A percentile compares a stretch with the other conserved stretches of the same genome.
Evolutionary conservation across 2,797 vertebrate genomes (phyloP).

Genomic region (Muscicapa comitata): DNA sequence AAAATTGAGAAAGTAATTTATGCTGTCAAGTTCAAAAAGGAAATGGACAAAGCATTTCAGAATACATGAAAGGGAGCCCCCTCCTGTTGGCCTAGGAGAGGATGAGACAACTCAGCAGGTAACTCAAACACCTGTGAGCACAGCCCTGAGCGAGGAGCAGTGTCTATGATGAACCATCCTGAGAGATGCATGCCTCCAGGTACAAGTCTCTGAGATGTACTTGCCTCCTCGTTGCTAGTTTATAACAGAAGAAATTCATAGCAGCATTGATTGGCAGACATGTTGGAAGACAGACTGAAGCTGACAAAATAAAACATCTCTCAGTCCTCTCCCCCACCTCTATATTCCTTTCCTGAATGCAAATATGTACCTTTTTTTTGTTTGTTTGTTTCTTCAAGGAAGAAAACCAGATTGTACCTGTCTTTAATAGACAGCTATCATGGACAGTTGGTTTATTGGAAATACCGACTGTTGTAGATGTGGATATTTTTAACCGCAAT

Average conservation of each 20-base stretch:
- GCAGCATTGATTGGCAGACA: not conserved
- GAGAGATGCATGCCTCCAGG: not conserved
- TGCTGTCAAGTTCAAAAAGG: slow-evolving; percentile 2
- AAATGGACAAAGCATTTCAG: not conserved
- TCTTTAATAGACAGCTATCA: not conserved
- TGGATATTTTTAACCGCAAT: not conserved
- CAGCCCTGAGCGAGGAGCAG: not conserved
- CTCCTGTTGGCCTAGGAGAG: not conserved
- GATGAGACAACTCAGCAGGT: not conserved
- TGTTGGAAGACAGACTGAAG: not conserved
- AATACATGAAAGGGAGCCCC: not conserved
- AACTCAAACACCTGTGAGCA: not conserved
- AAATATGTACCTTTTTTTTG: not conserved
- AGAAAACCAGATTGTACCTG: not conserved
- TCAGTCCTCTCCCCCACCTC: not conserved
- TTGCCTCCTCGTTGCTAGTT: not conserved
- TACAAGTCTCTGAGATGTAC: not conserved
- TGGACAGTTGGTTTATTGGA: not conserved
- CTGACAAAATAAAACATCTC: not conserved
- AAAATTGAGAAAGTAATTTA: slow-evolving; percentile 40
- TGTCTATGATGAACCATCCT: not conserved
- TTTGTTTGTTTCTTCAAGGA: not conserved
- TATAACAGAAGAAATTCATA: not conserved
- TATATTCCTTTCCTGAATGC: not conserved
- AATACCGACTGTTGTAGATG: rapidly evolving